These are phyloP conservation scores for Diaperis boleti DNA, from an alignment of 2,888 invertebrate species.

Conservation along the genomic window DNA sequence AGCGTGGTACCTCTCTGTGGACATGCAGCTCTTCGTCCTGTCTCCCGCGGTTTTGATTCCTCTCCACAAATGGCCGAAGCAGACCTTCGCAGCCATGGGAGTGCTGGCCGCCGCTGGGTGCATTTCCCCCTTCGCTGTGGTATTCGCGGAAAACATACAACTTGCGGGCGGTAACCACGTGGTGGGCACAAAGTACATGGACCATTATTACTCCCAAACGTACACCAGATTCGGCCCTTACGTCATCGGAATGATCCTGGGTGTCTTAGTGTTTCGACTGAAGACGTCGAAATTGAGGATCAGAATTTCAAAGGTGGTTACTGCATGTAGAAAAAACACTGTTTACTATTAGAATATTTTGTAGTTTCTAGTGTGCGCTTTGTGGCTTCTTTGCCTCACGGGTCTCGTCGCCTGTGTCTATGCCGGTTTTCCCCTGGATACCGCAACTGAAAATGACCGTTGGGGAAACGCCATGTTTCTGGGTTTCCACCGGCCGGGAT, in stretches of 20 bases:
- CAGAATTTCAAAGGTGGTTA: too few species aligned
- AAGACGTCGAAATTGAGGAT: neutral
- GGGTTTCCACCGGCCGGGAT: slow-evolving; percentile 63
- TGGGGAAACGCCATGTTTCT: slow-evolving; percentile 29
- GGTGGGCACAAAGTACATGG: too few species aligned
- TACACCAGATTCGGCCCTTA: slow-evolving; percentile 4
- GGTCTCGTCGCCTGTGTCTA: slow-evolving; percentile 26
- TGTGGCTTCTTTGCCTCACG: too few species aligned
- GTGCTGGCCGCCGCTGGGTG: slow-evolving; percentile 6
- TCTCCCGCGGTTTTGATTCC: slow-evolving; percentile 52
- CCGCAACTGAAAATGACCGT: neutral
- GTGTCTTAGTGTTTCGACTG: neutral
- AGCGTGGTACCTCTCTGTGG: slow-evolving; percentile 54
- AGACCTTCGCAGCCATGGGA: slow-evolving; percentile 2
- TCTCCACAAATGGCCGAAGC: slow-evolving; percentile 43
- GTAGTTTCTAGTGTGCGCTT: slow-evolving; percentile 52
- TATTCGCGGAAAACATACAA: neutral
- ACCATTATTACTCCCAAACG: neutral
- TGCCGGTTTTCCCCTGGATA: neutral
- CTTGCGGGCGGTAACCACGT: neutral
- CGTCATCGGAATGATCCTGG: slow-evolving; percentile 2
- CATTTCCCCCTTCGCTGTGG: slow-evolving; percentile 13
- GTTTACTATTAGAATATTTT: neutral
- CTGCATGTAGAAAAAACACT: neutral
- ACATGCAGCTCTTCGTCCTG: slow-evolving; percentile 54